A percentile compares a stretch with the other conserved stretches of the same genome.
Conservation (phyloP, 2,113 vertebrate species). For the Piprites chloris region DNA sequence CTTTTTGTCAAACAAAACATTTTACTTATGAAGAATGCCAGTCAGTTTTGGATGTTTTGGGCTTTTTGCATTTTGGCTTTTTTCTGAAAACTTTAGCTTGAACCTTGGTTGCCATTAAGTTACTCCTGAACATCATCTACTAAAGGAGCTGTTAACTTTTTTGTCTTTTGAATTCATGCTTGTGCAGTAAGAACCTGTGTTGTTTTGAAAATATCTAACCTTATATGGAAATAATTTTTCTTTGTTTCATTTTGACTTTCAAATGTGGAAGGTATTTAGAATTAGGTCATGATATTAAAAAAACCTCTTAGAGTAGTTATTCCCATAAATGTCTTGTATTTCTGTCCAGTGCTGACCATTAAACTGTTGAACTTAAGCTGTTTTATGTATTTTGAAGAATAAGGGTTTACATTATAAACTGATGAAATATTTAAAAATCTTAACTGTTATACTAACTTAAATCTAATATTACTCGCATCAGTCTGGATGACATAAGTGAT, state of each 20-base stretch:
- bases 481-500: not conserved
- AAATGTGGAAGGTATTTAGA: not conserved
- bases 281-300: conserved; percentile 2
- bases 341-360: conserved; percentile 35
- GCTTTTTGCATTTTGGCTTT: not conserved
- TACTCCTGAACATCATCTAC: not conserved
- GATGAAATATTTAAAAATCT: not conserved
- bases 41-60: not conserved
- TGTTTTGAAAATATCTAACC: conserved; percentile 16
- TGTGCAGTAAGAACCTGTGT: not conserved
- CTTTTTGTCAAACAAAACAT: not conserved
- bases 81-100: not conserved
- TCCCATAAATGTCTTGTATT: conserved; percentile 45
- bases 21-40: not conserved
- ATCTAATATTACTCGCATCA: not conserved
- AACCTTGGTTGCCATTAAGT: not conserved
- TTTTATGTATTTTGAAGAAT: not conserved
- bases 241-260: conserved; percentile 33
- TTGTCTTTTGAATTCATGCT: conserved; percentile 6
- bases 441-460: not conserved
- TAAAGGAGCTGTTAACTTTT: not conserved
- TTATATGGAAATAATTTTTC: conserved; percentile 28
- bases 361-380: conserved; percentile 32
- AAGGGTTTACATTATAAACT: conserved; percentile 7
- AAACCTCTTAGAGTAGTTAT: not conserved